These are phyloP conservation scores for Ficedula albicollis DNA, from an alignment of 2,797 vertebrate species.

Conservation along the genomic window DNA sequence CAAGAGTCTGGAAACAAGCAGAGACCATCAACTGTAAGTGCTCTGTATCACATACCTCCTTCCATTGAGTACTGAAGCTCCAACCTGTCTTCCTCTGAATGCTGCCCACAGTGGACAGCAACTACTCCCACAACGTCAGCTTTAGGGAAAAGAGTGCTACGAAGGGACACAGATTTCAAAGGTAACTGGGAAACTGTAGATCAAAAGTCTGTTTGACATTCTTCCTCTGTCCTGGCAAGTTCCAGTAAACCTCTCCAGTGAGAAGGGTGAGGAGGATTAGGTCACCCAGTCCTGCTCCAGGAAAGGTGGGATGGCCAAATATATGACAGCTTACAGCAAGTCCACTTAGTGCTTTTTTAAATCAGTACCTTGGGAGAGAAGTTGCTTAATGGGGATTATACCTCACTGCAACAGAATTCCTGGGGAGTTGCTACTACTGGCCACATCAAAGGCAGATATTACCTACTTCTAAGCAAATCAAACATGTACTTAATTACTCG, in stretches of 20 bases:
- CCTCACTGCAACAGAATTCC: slow-evolving; percentile 24
- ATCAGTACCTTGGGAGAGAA: background rate
- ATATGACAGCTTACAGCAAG: background rate
- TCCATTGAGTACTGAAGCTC: slow-evolving; percentile 21
- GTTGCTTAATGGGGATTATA: background rate
- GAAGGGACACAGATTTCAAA: background rate
- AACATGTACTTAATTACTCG: background rate
- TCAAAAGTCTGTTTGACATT: background rate
- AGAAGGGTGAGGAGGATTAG: slow-evolving; percentile 36
- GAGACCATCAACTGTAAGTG: background rate
- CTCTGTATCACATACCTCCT: slow-evolving; percentile 32
- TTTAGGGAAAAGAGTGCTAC: background rate
- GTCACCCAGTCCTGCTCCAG: slow-evolving; percentile 34
- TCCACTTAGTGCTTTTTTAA: background rate
- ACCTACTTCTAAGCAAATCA: slow-evolving; percentile 3
- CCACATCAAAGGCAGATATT: slow-evolving; percentile 11
- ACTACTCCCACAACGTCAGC: background rate
- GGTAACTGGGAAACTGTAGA: background rate
- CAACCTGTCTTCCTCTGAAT: background rate
- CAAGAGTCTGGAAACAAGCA: background rate
- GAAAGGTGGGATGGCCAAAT: slow-evolving; percentile 45
- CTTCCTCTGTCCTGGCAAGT: background rate
- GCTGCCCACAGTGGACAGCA: background rate
- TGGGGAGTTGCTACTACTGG: background rate
- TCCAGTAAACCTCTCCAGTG: slow-evolving; percentile 25